phyloP scores from a whole-genome alignment of 64 coral and sea anemone species.

The Stylophora pistillata region DNA sequence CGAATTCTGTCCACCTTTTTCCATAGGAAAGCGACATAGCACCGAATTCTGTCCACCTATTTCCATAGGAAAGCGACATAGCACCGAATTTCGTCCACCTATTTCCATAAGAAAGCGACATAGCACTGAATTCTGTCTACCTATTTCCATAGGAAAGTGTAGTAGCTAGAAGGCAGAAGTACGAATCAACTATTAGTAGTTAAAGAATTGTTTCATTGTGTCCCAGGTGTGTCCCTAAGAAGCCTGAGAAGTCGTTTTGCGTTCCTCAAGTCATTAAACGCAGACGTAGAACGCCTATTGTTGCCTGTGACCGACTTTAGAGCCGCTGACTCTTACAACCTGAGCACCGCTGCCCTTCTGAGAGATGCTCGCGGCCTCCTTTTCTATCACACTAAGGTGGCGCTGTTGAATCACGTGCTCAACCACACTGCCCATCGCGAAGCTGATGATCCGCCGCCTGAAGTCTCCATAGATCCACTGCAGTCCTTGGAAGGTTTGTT shows the following conservation, averaged over 20 bases:
- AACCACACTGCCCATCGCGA: slow-evolving; percentile 79
- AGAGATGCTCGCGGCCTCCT: slow-evolving; percentile 72
- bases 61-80: too few relatives aligned
- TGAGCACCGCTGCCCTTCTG: slow-evolving; percentile 81
- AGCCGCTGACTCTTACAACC: slow-evolving; percentile 42
- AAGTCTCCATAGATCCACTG: slow-evolving; percentile 94
- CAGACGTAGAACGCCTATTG: slow-evolving; percentile 76
- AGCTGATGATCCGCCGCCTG: slow-evolving; percentile 75
- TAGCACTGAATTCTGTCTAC: too few relatives aligned
- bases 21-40: too few relatives aligned
- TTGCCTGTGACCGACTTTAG: slow-evolving; percentile 86
- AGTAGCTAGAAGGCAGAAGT: background rate
- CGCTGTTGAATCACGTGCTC: slow-evolving; percentile 84
- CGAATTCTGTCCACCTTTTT: too few relatives aligned
- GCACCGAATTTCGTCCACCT: too few relatives aligned
- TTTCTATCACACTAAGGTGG: slow-evolving; percentile 93
- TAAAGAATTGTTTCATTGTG: background rate
- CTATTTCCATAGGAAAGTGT: too few relatives aligned
- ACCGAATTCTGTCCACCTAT: too few relatives aligned
- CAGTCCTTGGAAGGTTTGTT: slow-evolving; percentile 86
- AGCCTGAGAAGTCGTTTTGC: slow-evolving; percentile 88
- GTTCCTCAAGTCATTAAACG: slow-evolving; percentile 85
- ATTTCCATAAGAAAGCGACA: too few relatives aligned
- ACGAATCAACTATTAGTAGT: background rate
- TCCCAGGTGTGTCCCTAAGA: slow-evolving; percentile 58